Conservation (phyloP, 92 coral and sea anemone species). For the Nematostella vectensis region DNA sequence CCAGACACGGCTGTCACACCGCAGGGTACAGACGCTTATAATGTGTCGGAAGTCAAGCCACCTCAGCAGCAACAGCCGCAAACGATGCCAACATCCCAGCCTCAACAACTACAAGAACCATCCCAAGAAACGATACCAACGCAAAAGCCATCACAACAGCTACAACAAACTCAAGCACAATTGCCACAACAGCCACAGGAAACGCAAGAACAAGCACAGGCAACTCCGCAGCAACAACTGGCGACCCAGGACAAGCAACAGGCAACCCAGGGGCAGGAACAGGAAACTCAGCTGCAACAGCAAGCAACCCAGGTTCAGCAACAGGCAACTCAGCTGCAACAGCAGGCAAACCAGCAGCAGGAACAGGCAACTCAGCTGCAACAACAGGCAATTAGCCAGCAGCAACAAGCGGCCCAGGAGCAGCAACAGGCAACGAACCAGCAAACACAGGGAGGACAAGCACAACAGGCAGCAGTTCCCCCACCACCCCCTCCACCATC, state of each 20-base stretch:
- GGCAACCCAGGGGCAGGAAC: too few species aligned
- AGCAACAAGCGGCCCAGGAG: background rate
- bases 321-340: too few species aligned
- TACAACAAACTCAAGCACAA: background rate
- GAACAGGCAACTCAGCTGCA: background rate
- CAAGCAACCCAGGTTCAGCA: too few species aligned
- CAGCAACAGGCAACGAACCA: background rate
- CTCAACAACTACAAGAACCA: background rate
- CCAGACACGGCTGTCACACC: background rate
- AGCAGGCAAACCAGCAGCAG: too few species aligned
- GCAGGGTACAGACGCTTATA: background rate
- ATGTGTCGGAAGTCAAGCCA: too few species aligned
- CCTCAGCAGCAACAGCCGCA: too few species aligned
- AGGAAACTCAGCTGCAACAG: too few species aligned
- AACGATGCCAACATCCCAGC: background rate
- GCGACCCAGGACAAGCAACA: background rate
- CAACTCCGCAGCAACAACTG: background rate
- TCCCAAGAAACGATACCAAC: background rate
- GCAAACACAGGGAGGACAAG: background rate
- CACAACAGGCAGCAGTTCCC: background rate
- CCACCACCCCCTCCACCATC: constrained; percentile 5
- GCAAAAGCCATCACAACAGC: background rate
- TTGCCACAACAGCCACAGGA: background rate
- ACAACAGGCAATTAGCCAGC: background rate
- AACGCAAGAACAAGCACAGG: background rate